Conservation (phyloP, 2,113 vertebrate genomes). For the Cheirogaleus medius region DNA sequence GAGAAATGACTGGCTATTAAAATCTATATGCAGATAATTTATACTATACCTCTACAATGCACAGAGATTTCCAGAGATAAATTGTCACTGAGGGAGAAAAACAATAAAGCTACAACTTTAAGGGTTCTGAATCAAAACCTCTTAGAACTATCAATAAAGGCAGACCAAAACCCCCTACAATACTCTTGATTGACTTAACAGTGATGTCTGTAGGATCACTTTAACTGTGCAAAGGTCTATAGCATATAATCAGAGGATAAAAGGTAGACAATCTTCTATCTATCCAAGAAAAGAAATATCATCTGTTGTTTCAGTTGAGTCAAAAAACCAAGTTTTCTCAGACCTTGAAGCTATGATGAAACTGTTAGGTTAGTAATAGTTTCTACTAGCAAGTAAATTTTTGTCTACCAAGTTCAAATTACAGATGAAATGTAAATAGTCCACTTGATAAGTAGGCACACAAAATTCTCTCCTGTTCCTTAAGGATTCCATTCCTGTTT, state of each 20-base stretch:
- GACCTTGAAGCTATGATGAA: constrained; percentile 38
- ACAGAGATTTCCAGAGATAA: constrained; percentile 62
- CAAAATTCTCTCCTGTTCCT: constrained; percentile 10
- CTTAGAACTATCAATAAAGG: constrained; percentile 25
- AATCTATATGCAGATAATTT: constrained; percentile 66
- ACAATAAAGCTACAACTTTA: constrained; percentile 55
- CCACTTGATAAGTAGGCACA: not conserved
- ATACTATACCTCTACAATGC: constrained; percentile 53
- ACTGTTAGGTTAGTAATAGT: constrained; percentile 64
- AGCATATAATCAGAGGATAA: constrained; percentile 73
- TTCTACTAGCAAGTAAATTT: constrained; percentile 57
- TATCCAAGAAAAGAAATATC: constrained; percentile 74
- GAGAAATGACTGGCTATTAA: constrained; percentile 65
- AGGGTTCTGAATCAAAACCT: constrained; percentile 37
- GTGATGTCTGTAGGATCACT: constrained; percentile 58
- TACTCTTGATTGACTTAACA: constrained; percentile 73
- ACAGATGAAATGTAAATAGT: not conserved
- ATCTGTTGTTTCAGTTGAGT: constrained; percentile 59
- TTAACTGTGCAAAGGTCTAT: constrained; percentile 66
- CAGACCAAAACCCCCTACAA: not conserved
- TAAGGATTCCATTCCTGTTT: not conserved
- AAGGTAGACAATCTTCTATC: constrained; percentile 53
- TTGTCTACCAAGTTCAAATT: constrained; percentile 64
- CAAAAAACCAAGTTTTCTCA: constrained; percentile 59
- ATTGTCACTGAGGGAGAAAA: constrained; percentile 33